Conservation (phyloP, 2,888 invertebrate species). For the Dendrolimus pini region DNA sequence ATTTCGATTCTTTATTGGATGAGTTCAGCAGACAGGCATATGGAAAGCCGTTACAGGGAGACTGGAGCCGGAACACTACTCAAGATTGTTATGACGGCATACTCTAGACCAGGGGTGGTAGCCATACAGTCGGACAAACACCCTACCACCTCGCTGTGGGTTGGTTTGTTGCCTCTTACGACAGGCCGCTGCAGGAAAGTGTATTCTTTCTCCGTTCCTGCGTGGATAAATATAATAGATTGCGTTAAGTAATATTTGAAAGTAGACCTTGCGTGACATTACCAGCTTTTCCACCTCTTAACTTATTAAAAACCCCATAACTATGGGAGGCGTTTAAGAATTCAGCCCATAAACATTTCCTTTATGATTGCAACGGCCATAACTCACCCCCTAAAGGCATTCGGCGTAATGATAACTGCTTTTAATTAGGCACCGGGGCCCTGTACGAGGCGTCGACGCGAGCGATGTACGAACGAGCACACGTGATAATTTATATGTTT, state of each 20-base stretch:
- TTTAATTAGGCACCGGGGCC: constrained; percentile 7
- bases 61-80: no score
- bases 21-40: no score
- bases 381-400: constrained; percentile 1
- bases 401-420: constrained; percentile 4
- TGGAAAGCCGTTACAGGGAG: no score
- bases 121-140: no score
- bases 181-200: no score
- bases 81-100: no score
- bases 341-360: constrained; percentile 1
- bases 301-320: not conserved
- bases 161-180: no score
- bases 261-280: not conserved
- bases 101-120: no score
- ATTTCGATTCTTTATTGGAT: no score
- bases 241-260: not conserved
- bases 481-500: constrained; percentile 3
- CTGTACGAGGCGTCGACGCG: constrained; percentile 1
- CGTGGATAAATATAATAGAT: no score
- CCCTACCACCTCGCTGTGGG: no score
- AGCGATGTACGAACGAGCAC: not conserved
- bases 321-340: not conserved
- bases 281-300: not conserved
- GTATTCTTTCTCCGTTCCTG: no score
- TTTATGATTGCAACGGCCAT: not conserved